Evolutionary conservation across 2,888 invertebrate genomes (phyloP), one percentile per base, ranked within the genome.

Genomic region (Acleris holmiana): DNA sequence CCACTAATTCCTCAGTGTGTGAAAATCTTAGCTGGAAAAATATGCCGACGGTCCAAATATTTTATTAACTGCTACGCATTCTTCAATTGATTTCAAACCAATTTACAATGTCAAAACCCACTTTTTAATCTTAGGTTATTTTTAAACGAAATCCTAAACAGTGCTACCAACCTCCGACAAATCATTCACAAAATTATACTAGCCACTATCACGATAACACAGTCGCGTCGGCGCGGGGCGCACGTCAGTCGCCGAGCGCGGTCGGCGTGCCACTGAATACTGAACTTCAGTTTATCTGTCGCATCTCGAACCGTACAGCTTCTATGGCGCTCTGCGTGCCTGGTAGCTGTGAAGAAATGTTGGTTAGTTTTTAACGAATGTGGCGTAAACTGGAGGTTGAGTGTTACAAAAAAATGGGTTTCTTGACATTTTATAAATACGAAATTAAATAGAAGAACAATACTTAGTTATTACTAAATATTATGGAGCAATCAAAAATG

Each of bases 251-350:
- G 69, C 78, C 79, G 75, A 70, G 77, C 79, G 78, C 83, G 83
- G 75, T 74, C 79, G 79, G 76, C 85, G 85, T 86, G 87, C 75
- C 82, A 92, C 91, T 90, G 84, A 73, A 71, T 57, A 47, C 79
- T 77, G 82, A 82, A 83, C 67, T 81, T 77, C 77, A 77, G 76
- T 73, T 68, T 77, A 76, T 77, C 77, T 76, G 78, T 76, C 84
- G 85, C 85, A 87, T 87, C 87, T 84, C 82, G 74, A 75, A 71
- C 75, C 71, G 71, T 44, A 74, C 76, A 78, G 72, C 78, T 75
- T 79, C 78, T 76, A 75, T 67, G 71, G 65, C 70, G 70, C 76
- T 68, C 76, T 85, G 80, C 61, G 68, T 79, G 79, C 88, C 86
- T 86, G 75, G 88, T 88, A 88, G 74, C 67, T 41, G 62, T 67